Base-by-base conservation (phyloP, 2,888 invertebrate genomes). In the Acholoe squamosa region DNA sequence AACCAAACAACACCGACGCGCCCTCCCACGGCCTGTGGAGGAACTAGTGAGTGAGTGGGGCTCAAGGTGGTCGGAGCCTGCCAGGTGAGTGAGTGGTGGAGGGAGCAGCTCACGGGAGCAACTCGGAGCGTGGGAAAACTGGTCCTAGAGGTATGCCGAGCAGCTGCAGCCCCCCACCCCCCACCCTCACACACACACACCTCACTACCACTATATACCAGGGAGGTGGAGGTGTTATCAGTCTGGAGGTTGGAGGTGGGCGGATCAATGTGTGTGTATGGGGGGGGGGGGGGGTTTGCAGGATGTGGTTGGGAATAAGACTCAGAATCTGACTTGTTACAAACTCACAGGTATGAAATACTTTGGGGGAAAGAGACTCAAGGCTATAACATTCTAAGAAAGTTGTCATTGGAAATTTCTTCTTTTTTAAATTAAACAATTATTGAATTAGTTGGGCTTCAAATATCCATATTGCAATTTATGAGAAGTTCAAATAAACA, bases 201-300 rank as follows among this genome's bases (percentile, higher is more conserved):
- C n/a, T n/a, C n/a, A n/a, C n/a, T n/a, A n/a, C n/a, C n/a, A n/a
- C n/a, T n/a, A n/a, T n/a, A n/a, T n/a, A n/a, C n/a, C n/a, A n/a
- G n/a, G n/a, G n/a, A n/a, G n/a, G 71, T 25, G 71, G 71, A 71
- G 71, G 71, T 71, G 71, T 71, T 71, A 71, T 71, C 71, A 16
- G 28, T 1, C 71, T 71, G 71, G n/a, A n/a, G n/a, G n/a, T n/a
- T 25, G 71, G 12, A 71, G 71, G 71, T 25, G 71, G 71, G 71
- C 12, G 71, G 71, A 71, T 71, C 71, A 71, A 71, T 25, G 71
- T 71, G 71, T 28, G 71, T 25, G 71, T 5, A 5, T 25, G 5
- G 71, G 71, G 25, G 71, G 71, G 71, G n/a, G 71, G 71, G 71
- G 71, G 71, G 71, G 28, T 25, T n/a, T 19, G 71, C 71, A 71